These are phyloP conservation scores for Cyprinella venusta DNA, from an alignment of 2,797 vertebrate species.

Conservation along the genomic window DNA sequence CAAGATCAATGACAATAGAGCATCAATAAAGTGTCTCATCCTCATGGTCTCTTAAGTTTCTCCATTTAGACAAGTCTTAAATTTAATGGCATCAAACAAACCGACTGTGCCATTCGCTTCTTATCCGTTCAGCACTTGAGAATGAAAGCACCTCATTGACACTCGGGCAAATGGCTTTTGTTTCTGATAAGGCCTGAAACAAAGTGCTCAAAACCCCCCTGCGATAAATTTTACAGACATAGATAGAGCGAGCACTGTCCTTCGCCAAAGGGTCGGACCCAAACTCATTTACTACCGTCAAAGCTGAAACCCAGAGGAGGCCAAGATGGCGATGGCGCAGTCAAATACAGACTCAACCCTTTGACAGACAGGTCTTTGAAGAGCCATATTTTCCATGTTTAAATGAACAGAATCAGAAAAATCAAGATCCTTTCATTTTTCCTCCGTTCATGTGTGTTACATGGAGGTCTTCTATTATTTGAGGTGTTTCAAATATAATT, in stretches of 20 bases:
- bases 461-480: slow-evolving; percentile 4
- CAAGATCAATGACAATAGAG: slow-evolving; percentile 1
- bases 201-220: slow-evolving; percentile 27
- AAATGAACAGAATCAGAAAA: not conserved
- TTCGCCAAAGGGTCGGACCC: slow-evolving; percentile 28
- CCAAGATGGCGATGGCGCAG: not conserved
- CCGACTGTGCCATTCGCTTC: slow-evolving; percentile 14
- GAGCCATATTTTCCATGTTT: not conserved
- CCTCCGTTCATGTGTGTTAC: not conserved
- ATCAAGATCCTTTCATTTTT: slow-evolving; percentile 13
- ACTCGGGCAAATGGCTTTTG: slow-evolving; percentile 44
- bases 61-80: slow-evolving; percentile 4
- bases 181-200: slow-evolving; percentile 53
- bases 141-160: slow-evolving; percentile 50
- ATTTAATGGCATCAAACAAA: slow-evolving; percentile 27
- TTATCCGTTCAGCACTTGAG: slow-evolving; percentile 39
- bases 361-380: slow-evolving; percentile 29
- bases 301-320: slow-evolving; percentile 2
- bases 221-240: slow-evolving; percentile 48
- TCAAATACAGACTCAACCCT: not conserved
- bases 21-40: slow-evolving; percentile 1
- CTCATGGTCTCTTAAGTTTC: not conserved
- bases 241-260: slow-evolving; percentile 15
- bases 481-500: slow-evolving; percentile 33
- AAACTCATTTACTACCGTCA: slow-evolving; percentile 9